A percentile compares a stretch with the other conserved stretches of the same genome.
Evolutionary conservation across 2,888 invertebrate genomes (phyloP).

Genomic region (Subacronicta megacephala): DNA sequence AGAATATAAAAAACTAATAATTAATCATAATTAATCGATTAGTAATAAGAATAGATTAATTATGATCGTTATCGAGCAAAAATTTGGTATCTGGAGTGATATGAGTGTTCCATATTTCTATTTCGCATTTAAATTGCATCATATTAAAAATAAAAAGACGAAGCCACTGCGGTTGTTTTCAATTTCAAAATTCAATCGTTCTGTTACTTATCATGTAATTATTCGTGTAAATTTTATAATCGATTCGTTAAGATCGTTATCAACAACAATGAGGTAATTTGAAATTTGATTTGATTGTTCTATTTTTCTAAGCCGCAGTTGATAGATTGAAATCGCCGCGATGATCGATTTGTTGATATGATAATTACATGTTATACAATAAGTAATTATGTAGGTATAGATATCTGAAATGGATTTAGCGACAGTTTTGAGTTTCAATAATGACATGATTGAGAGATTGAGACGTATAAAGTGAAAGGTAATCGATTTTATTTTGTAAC

Average conservation of each 20-base stretch:
- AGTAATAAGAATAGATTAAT: too few species aligned
- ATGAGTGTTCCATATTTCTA: too few species aligned
- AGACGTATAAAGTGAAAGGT: conserved; percentile 28
- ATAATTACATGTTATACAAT: conserved; percentile 48
- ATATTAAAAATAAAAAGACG: background rate
- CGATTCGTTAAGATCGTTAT: conserved; percentile 52
- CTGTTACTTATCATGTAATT: conserved; percentile 34
- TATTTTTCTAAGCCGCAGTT: conserved; percentile 37
- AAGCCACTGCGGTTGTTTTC: conserved; percentile 17
- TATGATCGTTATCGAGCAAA: too few species aligned
- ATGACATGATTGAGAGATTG: conserved; percentile 45
- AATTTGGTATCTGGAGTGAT: too few species aligned
- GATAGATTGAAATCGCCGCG: conserved; percentile 41
- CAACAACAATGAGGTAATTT: conserved; percentile 38
- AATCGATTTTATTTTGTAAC: conserved; percentile 28
- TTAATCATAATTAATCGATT: too few species aligned
- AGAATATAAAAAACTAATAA: too few species aligned
- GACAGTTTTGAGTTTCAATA: conserved; percentile 38
- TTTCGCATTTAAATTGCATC: too few species aligned
- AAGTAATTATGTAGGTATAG: conserved; percentile 49
- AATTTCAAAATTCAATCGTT: conserved; percentile 30
- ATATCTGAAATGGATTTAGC: conserved; percentile 28
- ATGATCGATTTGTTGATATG: conserved; percentile 47
- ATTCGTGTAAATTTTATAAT: conserved; percentile 45
- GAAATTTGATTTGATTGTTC: conserved; percentile 29